phyloP scores from a whole-genome alignment of 2,113 vertebrate species.

The Cheilinus undulatus region DNA sequence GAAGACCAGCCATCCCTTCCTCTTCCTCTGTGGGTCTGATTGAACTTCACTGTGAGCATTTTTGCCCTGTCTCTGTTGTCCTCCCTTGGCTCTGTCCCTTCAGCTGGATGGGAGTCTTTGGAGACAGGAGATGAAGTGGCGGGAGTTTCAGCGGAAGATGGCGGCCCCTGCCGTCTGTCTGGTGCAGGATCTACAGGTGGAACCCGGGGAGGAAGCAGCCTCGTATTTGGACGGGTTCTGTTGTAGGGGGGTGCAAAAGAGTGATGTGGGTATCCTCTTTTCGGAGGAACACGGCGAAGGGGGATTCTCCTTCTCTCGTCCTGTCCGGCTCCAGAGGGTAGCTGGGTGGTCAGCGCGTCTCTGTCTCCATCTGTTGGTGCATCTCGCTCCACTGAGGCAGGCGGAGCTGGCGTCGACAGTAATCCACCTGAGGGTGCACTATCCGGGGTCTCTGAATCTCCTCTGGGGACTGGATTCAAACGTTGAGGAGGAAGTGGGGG shows the following conservation, averaged over 20 bases:
- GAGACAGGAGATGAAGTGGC: background rate
- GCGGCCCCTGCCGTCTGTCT: background rate
- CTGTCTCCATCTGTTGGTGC: background rate
- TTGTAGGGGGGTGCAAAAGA: slow-evolving; percentile 29
- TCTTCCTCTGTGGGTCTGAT: too few relatives aligned
- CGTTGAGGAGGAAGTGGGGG: background rate
- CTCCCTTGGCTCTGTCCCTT: background rate
- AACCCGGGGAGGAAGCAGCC: slow-evolving; percentile 4
- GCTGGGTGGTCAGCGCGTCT: background rate
- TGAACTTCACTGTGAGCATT: too few relatives aligned
- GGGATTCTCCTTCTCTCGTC: slow-evolving; percentile 13
- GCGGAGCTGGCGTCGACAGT: slow-evolving; percentile 16
- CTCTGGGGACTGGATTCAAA: background rate
- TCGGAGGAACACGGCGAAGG: slow-evolving; percentile 2
- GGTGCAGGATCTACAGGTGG: slow-evolving; percentile 15
- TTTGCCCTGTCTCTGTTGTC: too few relatives aligned
- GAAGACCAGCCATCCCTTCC: too few relatives aligned
- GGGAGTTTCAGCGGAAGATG: slow-evolving; percentile 2
- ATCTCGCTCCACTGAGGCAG: slow-evolving; percentile 6
- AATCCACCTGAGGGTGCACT: slow-evolving; percentile 1
- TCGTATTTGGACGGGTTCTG: slow-evolving; percentile 27
- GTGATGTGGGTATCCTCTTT: background rate
- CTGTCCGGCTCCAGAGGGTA: slow-evolving; percentile 1
- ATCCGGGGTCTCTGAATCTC: background rate
- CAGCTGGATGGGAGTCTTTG: background rate